phyloP scores from a whole-genome alignment of 2,797 vertebrate genomes.

The Periparus ater region DNA sequence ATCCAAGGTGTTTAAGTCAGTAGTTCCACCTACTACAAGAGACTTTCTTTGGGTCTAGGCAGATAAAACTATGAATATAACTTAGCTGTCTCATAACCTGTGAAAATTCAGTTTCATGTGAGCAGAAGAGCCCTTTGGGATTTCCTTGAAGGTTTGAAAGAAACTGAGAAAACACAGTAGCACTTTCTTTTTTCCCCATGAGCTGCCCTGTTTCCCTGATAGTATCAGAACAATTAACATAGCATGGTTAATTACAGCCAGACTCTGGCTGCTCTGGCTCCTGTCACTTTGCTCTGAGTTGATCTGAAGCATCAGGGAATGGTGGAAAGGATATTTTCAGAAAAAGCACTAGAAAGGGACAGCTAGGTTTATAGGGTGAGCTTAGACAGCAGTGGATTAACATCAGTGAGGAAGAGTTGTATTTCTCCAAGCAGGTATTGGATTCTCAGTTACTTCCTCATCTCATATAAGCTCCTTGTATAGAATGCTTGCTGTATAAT shows the following conservation, averaged over 20 bases:
- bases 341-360: not conserved
- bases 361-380: not conserved
- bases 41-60: not conserved
- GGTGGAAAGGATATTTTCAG: not conserved
- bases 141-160: not conserved
- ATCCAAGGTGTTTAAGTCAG: not conserved
- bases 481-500: not conserved
- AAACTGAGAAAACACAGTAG: not conserved
- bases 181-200: not conserved
- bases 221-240: constrained; percentile 22
- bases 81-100: not conserved
- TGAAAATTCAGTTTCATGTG: constrained; percentile 21
- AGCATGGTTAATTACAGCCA: constrained; percentile 19
- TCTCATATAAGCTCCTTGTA: not conserved
- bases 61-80: not conserved
- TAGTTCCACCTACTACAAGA: not conserved
- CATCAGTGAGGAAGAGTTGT: not conserved
- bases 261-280: not conserved
- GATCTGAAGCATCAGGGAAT: not conserved
- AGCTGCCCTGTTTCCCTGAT: not conserved
- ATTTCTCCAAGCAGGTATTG: not conserved
- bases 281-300: not conserved
- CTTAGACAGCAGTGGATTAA: not conserved
- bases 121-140: not conserved
- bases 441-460: not conserved